Percentiles rank a stretch among this genome's conserved stretches.
phyloP scores from a whole-genome alignment of 2,113 vertebrate genomes.

The Cichladusa arquata region DNA sequence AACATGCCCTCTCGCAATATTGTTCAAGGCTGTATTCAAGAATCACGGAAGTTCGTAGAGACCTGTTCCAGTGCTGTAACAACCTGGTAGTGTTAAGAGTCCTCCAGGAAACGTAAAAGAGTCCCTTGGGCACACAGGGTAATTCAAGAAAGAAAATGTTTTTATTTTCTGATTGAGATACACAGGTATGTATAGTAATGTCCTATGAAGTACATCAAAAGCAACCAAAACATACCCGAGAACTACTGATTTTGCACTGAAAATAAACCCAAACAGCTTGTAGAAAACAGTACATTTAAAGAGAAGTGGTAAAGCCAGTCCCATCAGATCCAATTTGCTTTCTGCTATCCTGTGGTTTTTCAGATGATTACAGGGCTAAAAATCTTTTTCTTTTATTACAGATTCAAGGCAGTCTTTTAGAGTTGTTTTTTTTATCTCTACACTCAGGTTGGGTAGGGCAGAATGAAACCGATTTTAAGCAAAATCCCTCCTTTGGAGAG shows the following conservation, averaged over 20 bases:
- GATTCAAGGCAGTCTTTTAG: not conserved
- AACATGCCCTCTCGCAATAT: not conserved
- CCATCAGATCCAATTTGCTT: not conserved
- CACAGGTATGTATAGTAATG: not conserved
- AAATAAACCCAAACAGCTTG: not conserved
- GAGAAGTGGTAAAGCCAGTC: not conserved
- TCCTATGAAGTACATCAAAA: not conserved
- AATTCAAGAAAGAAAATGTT: not conserved
- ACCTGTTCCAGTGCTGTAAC: conserved; percentile 27
- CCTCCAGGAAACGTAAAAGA: not conserved
- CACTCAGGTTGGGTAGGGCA: not conserved
- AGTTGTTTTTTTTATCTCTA: not conserved
- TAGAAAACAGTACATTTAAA: not conserved
- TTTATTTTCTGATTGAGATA: not conserved
- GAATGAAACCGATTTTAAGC: not conserved
- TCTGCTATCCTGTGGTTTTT: not conserved
- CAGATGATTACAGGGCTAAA: not conserved
- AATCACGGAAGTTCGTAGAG: not conserved
- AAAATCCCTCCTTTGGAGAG: conserved; percentile 2
- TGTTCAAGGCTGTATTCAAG: not conserved
- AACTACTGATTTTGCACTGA: not conserved
- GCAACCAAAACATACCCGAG: not conserved
- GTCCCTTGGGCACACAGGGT: not conserved
- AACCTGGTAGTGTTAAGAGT: not conserved
- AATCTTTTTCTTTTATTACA: not conserved